Conservation (phyloP, 2,797 vertebrate species). For the Ficedula albicollis region DNA sequence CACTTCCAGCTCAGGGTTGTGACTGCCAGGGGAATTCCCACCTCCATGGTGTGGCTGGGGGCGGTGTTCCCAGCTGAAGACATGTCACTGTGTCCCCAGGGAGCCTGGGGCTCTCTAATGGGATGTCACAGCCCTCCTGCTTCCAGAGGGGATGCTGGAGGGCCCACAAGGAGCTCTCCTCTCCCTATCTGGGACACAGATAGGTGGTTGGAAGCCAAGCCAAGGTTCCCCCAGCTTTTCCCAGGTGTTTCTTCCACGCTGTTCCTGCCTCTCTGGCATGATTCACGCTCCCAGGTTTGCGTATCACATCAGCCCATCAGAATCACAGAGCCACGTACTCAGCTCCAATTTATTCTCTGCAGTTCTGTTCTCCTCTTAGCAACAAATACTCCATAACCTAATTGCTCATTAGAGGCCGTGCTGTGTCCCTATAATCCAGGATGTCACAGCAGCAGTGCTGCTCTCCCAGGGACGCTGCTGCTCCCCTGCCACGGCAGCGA, state of each 20-base stretch:
- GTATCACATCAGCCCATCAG: background rate
- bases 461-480: background rate
- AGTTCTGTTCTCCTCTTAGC: slow-evolving; percentile 46
- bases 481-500: background rate
- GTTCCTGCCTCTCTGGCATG: background rate
- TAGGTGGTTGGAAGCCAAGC: rapidly evolving
- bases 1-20: rapidly evolving
- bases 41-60: background rate
- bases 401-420: slow-evolving; percentile 56
- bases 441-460: background rate
- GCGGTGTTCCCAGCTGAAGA: background rate
- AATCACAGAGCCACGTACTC: background rate
- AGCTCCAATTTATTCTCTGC: slow-evolving; percentile 28
- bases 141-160: background rate
- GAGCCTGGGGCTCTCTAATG: rapidly evolving
- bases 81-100: background rate
- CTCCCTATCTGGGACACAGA: background rate
- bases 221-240: background rate
- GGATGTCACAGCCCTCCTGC: background rate
- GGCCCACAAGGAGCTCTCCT: background rate
- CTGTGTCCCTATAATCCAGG: background rate
- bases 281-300: background rate
- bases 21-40: background rate
- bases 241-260: background rate
- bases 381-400: slow-evolving; percentile 69